A percentile compares a stretch with the other conserved stretches of the same genome.
phyloP scores from a whole-genome alignment of 2,888 invertebrate genomes.

The Aquatica leii region DNA sequence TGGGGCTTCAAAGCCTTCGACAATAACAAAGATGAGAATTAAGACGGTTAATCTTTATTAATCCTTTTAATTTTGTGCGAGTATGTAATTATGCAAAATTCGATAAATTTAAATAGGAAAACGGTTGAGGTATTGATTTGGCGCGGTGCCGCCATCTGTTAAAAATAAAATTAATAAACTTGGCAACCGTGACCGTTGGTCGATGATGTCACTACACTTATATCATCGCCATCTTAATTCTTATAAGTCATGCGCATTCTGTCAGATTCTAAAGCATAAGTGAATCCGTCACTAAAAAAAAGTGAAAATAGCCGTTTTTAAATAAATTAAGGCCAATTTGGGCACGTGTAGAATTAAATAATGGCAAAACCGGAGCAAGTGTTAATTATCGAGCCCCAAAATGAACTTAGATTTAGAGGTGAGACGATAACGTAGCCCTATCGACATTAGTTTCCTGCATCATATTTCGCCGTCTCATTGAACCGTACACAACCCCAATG shows the following conservation, averaged over 20 bases:
- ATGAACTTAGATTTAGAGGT: slow-evolving; percentile 92
- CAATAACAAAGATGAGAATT: no score
- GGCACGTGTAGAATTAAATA: slow-evolving; percentile 55
- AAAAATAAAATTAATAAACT: neutral
- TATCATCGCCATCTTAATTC: slow-evolving; percentile 45
- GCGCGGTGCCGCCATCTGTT: neutral
- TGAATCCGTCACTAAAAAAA: slow-evolving; percentile 55
- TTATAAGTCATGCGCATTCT: slow-evolving; percentile 49
- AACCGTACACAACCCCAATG: no score
- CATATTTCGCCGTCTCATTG: slow-evolving; percentile 8
- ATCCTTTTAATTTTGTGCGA: no score
- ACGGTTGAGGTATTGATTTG: slow-evolving; percentile 2
- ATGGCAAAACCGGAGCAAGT: slow-evolving; percentile 80
- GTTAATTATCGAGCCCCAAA: slow-evolving; percentile 86
- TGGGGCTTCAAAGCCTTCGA: no score
- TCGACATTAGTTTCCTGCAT: slow-evolving; percentile 21
- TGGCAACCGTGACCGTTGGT: slow-evolving; percentile 20
- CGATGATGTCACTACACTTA: slow-evolving; percentile 40
- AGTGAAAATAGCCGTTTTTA: slow-evolving; percentile 47
- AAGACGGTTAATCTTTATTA: no score
- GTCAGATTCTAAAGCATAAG: slow-evolving; percentile 56
- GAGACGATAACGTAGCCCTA: slow-evolving; percentile 55
- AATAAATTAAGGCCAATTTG: slow-evolving; percentile 50
- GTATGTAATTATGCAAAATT: no score
- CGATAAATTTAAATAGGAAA: no score